Base-by-base conservation (phyloP, 2,113 vertebrate species). In the Furnarius figulus region DNA sequence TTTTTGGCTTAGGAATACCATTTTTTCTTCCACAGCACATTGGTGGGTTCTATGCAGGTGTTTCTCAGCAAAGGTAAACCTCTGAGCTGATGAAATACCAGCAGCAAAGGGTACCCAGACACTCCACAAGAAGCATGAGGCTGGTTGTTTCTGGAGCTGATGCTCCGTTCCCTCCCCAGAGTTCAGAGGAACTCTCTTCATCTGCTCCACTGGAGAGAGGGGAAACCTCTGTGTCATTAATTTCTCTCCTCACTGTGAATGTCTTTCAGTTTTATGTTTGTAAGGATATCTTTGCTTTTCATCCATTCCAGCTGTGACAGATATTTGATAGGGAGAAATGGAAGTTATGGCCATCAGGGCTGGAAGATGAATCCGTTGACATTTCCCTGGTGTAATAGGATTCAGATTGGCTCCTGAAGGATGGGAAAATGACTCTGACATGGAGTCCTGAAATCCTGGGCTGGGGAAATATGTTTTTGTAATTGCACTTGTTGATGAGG, bases 401-500 rank as follows among this genome's bases (percentile, higher is more conserved):
- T 59, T 93, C 81, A 80, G 52, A 77, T 87, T 95, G 92, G 61
- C 50, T 92, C 78, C 82, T 90, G 79, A 66, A 92, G 28, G 73
- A 82, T 77, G 87, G 65, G 87, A 90, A 87, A 85, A 87, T 79
- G 80, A 58, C 92, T 92, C 86, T 93, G 90, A 78, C 88, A 91
- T 35, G 46, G 73, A 95, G 66, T 42, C 52, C 53, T 93, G 47
- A 82, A 78, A 61, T 91, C 62, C 66, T 35, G 46, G 30, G 39
- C 84, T 84, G 58, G 47, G 50, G 65, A 92, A 93, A 67, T 88
- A 91, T 71, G 83, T 74, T 93, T 96, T 90, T 96, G 75, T 71
- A 91, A 95, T 95, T 88, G 82, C 30, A 63, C 28, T 94, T 95
- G 76, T 94, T 92, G 95, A 95, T 94, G 88, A 96, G 72, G 72